Evolutionary conservation across 2,797 vertebrate genomes (phyloP), one percentile per base, ranked within the genome.

Genomic region (Pelochelys cantorii): DNA sequence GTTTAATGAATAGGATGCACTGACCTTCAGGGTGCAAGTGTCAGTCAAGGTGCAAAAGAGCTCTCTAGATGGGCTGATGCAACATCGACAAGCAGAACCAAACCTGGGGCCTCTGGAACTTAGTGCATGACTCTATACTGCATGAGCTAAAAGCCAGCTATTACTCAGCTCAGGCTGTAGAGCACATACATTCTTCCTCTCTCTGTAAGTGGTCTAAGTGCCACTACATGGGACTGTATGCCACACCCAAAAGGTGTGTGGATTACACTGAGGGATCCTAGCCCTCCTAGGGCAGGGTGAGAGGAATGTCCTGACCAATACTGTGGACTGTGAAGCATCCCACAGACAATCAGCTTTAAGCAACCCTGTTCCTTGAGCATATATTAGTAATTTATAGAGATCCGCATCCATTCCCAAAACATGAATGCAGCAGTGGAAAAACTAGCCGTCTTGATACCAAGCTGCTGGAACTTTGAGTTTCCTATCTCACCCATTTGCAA

Each of bases 1-100:
- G 79, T 62, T 90, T 90, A 79, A 29, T 93, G 90, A 96, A 96
- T 96, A 93, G 94, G 95, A 96, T 88, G 82, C 65, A 0, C 91
- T 96, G 94, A 96, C 95, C 94, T 94, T 96, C 2, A 0, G 95
- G 29, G 84, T 79, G 87, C 74, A 90, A 95, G 90, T 81, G 94
- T 94, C 95, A 95, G 85, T 59, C 56, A 85, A 95, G 0, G 81
- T 65, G 86, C 85, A 95, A 83, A 97, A 83, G 94, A 23, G 68
- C 37, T 74, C 37, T 25, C 31, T 31, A 17, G 11, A 20, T 42
- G 20, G 12, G 34, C 42, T 42, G 42, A 42, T 42, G 42, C 42
- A 42, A 42, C 7, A 6, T 6, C 42, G 42, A 42, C 42, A 42
- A 6, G 42, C 42, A 42, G 42, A 42, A 42, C 42, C 42, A 42